A percentile compares a stretch with the other conserved stretches of the same genome.
phyloP scores from a whole-genome alignment of 2,888 invertebrate species.

The Shargacucullia verbasci region DNA sequence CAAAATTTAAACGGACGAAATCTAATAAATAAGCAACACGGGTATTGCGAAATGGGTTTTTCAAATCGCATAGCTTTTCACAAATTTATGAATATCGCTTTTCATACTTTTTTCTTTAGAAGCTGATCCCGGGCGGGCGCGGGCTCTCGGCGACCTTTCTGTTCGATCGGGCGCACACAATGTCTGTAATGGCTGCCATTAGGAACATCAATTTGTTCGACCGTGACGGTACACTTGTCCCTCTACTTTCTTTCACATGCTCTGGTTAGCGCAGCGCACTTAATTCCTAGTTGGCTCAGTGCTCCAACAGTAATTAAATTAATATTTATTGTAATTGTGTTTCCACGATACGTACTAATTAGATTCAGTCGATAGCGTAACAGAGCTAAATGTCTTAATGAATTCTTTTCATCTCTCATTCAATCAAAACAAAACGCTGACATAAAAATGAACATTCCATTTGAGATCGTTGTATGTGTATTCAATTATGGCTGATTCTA shows the following conservation, averaged over 20 bases:
- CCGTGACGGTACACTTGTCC: constrained; percentile 80
- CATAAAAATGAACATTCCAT: constrained; percentile 46
- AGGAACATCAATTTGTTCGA: constrained; percentile 81
- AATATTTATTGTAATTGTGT: constrained; percentile 6
- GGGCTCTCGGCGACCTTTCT: constrained; percentile 72
- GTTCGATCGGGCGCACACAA: constrained; percentile 82
- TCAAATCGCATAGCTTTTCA: constrained; percentile 67
- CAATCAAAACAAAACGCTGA: constrained; percentile 32
- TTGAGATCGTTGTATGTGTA: constrained; percentile 30
- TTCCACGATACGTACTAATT: constrained; percentile 2
- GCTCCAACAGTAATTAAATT: constrained; percentile 1
- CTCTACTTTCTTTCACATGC: constrained; percentile 72
- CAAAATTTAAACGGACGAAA: constrained; percentile 60
- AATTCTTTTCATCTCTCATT: constrained; percentile 25
- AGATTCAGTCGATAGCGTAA: constrained; percentile 6
- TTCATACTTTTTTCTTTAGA: constrained; percentile 73
- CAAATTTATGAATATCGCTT: constrained; percentile 77
- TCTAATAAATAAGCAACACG: constrained; percentile 66
- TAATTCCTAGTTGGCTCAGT: constrained; percentile 36
- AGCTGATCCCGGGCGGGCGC: constrained; percentile 66
- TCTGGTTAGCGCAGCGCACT: constrained; percentile 67
- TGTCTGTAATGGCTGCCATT: constrained; percentile 82
- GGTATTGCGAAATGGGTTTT: constrained; percentile 65
- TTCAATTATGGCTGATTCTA: constrained; percentile 56
- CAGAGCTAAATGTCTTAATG: constrained; percentile 21